Conservation (phyloP, 35 echinoderm and acorn worm genomes). For the Ophiothrix spiculata region DNA sequence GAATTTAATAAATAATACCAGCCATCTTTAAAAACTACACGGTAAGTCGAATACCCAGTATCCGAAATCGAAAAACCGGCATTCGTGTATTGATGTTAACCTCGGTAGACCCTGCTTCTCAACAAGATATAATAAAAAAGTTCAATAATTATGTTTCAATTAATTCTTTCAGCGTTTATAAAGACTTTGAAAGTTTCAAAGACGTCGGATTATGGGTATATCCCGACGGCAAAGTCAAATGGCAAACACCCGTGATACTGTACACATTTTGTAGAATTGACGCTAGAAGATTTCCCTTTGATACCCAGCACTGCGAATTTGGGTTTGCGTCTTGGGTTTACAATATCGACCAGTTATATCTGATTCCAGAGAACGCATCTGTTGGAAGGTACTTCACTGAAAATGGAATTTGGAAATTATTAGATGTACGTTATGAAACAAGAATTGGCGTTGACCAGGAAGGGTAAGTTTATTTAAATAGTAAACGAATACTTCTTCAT, state of each 20-base stretch:
- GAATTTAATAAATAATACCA: no score
- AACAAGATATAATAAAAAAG: no score
- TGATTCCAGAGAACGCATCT: not conserved
- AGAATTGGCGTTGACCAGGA: no score
- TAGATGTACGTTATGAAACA: no score
- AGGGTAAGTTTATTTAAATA: no score
- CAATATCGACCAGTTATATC: not conserved
- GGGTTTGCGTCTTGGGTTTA: conserved; percentile 40
- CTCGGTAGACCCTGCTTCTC: no score
- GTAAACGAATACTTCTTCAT: no score
- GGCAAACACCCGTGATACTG: conserved; percentile 26
- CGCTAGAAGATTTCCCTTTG: conserved; percentile 53
- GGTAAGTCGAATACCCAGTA: no score
- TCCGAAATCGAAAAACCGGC: no score
- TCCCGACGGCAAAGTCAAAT: conserved; percentile 20
- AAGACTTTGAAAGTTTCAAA: not conserved
- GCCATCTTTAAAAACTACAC: no score
- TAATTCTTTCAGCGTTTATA: not conserved
- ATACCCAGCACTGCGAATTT: conserved; percentile 24
- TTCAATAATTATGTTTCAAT: no score
- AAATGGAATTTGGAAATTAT: not conserved
- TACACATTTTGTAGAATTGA: conserved; percentile 40
- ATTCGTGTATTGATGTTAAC: no score
- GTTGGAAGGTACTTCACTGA: not conserved
- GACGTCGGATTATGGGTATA: conserved; percentile 4